Evolutionary conservation across 2,113 vertebrate genomes (phyloP).

Genomic region (Xenus cinereus): DNA sequence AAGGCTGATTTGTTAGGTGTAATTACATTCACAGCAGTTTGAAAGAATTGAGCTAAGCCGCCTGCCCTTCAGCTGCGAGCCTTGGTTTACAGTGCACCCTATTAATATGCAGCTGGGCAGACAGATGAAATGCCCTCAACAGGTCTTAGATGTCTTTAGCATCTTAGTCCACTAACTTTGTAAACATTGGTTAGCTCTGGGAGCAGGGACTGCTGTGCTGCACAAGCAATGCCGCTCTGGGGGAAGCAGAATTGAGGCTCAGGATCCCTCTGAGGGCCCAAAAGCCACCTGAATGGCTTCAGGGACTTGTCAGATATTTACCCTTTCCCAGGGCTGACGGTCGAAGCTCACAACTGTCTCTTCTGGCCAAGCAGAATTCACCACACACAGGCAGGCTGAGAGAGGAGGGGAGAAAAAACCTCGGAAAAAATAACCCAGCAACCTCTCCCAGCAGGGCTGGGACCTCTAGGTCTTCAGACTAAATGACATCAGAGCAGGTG

Average conservation of each 20-base stretch:
- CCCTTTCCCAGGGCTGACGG: neutral
- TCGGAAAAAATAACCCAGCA: neutral
- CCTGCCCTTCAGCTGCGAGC: slow-evolving; percentile 61
- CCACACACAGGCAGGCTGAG: neutral
- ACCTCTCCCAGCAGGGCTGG: neutral
- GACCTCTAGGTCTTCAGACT: neutral
- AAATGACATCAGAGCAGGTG: slow-evolving; percentile 28
- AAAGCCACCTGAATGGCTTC: neutral
- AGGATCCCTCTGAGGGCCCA: neutral
- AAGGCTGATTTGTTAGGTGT: slow-evolving; percentile 67
- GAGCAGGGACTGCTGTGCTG: neutral
- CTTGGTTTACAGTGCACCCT: slow-evolving; percentile 48
- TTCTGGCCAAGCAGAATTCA: neutral
- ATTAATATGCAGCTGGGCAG: slow-evolving; percentile 64
- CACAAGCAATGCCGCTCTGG: neutral
- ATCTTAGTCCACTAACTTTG: slow-evolving; percentile 47
- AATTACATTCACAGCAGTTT: slow-evolving; percentile 66
- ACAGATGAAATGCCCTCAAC: slow-evolving; percentile 60
- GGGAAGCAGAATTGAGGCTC: neutral
- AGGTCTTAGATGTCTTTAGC: slow-evolving; percentile 58
- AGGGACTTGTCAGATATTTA: neutral
- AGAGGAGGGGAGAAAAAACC: neutral
- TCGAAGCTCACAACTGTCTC: neutral
- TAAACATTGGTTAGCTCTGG: slow-evolving; percentile 37
- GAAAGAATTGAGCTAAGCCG: slow-evolving; percentile 64